A percentile compares a stretch with the other conserved stretches of the same genome.
Conservation (phyloP, 2,888 invertebrate species). For the Chaitophorus viminalis region DNA sequence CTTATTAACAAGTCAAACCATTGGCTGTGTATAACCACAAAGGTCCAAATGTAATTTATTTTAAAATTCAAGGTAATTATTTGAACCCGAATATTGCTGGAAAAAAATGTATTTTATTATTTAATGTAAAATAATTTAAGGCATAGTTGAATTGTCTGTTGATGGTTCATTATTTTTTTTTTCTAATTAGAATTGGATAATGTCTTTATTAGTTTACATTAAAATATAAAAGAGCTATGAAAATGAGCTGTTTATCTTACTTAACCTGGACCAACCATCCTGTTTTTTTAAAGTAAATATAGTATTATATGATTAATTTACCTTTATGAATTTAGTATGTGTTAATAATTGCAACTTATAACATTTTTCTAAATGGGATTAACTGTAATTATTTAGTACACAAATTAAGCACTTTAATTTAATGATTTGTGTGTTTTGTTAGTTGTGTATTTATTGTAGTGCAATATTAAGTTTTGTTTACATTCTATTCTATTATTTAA, state of each 20-base stretch:
- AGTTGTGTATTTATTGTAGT: conserved; percentile 27
- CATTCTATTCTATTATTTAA: conserved; percentile 32
- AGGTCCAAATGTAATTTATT: not conserved
- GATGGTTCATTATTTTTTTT: not conserved
- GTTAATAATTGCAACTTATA: not conserved
- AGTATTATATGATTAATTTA: not conserved
- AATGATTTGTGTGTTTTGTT: not conserved
- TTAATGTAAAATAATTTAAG: not conserved
- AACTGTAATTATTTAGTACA: conserved; percentile 2
- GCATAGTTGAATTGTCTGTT: not conserved
- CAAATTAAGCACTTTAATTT: conserved; percentile 28
- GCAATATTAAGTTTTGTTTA: conserved; percentile 38
- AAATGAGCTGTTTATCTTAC: not conserved
- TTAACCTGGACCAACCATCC: not conserved
- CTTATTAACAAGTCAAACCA: conserved; percentile 31
- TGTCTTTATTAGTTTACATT: not conserved
- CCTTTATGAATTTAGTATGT: not conserved
- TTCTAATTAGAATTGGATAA: not conserved
- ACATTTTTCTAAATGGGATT: not conserved
- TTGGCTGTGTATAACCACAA: conserved; percentile 12
- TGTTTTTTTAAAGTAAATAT: conserved; percentile 23
- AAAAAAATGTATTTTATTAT: not conserved
- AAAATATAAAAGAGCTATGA: not conserved
- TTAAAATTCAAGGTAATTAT: not conserved
- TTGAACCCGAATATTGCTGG: not conserved